A percentile compares a stretch with the other conserved stretches of the same genome.
Conservation (phyloP, 2,797 vertebrate genomes). For the Acanthis flammea region DNA sequence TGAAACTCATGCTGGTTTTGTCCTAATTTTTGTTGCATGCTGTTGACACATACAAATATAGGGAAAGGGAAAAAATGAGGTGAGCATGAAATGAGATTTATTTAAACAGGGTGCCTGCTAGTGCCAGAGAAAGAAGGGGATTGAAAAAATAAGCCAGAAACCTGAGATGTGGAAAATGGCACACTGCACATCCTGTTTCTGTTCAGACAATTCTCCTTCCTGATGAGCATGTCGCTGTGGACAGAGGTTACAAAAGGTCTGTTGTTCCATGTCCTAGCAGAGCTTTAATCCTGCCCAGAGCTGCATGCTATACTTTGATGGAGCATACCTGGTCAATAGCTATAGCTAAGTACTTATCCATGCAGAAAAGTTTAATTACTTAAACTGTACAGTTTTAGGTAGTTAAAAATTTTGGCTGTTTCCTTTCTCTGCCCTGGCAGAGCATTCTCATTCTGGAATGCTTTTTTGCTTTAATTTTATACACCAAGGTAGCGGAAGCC, state of each 20-base stretch:
- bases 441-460: background rate
- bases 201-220: background rate
- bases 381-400: background rate
- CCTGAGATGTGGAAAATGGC: background rate
- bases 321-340: background rate
- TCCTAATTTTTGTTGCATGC: slow-evolving; percentile 15
- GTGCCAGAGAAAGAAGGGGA: background rate
- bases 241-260: background rate
- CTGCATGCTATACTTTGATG: background rate
- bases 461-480: slow-evolving; percentile 1
- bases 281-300: background rate
- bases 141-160: background rate
- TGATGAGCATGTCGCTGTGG: background rate
- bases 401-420: background rate
- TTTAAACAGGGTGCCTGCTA: background rate
- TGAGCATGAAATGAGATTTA: background rate
- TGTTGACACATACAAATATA: slow-evolving; percentile 14
- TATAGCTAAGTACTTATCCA: background rate
- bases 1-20: slow-evolving; percentile 6
- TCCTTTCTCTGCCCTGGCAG: background rate
- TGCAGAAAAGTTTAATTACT: slow-evolving; percentile 4
- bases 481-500: background rate
- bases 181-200: background rate
- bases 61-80: slow-evolving; percentile 14
- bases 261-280: background rate